Conservation (phyloP, 2,113 vertebrate genomes). For the Leiothrix lutea region DNA sequence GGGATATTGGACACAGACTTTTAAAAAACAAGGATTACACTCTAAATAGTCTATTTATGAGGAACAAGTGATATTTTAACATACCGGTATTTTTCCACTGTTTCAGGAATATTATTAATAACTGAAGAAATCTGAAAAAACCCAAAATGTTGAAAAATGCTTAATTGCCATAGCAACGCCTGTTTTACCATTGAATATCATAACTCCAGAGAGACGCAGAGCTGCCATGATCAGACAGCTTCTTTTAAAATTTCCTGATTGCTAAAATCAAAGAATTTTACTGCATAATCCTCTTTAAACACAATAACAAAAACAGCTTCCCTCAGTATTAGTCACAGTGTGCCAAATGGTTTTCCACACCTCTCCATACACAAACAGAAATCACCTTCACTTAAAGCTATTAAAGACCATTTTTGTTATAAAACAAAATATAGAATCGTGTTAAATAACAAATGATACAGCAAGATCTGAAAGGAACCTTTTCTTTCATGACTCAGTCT, state of each 20-base stretch:
- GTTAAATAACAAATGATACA: background rate
- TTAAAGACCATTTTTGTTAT: background rate
- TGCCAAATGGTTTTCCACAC: background rate
- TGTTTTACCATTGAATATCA: background rate
- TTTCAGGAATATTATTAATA: conserved; percentile 64
- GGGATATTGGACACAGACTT: background rate
- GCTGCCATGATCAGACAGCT: background rate
- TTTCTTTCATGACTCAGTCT: background rate
- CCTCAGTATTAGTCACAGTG: background rate
- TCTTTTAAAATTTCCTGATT: conserved; percentile 9
- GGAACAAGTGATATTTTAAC: conserved; percentile 26
- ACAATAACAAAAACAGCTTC: background rate
- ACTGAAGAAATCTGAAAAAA: conserved; percentile 33
- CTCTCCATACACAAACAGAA: background rate
- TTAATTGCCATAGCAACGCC: conserved; percentile 62
- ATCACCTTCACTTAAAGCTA: background rate
- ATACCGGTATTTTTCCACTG: conserved; percentile 4
- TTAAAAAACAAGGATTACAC: conserved; percentile 21
- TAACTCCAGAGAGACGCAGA: conserved; percentile 27
- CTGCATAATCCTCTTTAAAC: background rate
- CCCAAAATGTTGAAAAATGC: conserved; percentile 16
- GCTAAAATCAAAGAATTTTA: conserved; percentile 5
- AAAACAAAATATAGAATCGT: background rate
- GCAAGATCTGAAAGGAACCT: background rate
- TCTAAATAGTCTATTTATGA: conserved; percentile 24